Base-by-base conservation (phyloP, 92 coral and sea anemone genomes). In the Micromussa lordhowensis region DNA sequence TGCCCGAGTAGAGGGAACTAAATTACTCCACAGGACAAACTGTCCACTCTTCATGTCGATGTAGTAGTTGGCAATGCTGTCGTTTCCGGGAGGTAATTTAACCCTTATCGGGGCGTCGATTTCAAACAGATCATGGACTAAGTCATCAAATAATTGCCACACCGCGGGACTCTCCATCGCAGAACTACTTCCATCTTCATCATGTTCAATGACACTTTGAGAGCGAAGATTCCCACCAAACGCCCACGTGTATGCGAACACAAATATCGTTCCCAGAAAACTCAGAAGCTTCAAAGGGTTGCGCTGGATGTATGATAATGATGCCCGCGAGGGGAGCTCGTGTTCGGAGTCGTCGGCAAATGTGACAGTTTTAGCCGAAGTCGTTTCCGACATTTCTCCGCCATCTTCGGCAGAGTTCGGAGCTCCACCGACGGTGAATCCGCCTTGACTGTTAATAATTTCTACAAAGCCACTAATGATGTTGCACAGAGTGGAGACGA, bases 211-310 rank as follows among this genome's bases (percentile, higher is more conserved):
- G 24, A 82, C 89, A 48, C 81, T 76, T 44, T 84, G 83, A 31
- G 93, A 92, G 31, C 78, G 93, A 18, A 96, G 85, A 63, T 88
- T 88, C 3, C 99, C 98, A 9, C 98, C 99, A 64, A 94, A 93
- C 3, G 99, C 94, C 99, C 99, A 97, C 5, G 99, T 97, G 93
- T 58, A 97, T 2, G 99, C 97, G 81, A 97, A 97, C 68, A 97
- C 95, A 77, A 82, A 97, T 9, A 97, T 85, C 78, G 92, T 96
- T 36, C 95, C 95, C 28, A 97, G 80, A 77, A 97, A 95, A 32
- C 82, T 80, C 58, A 75, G 70, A 36, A 94, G 85, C 63, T 91
- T 95, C 15, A 88, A 74, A 30, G 95, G 98, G 64, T 93, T 91
- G 70, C 91, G 95, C 79, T 94, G 90, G 51, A 95, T 68, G 58